These are phyloP conservation scores for Timandra comae DNA, from an alignment of 2,888 invertebrate genomes.

Conservation along the genomic window DNA sequence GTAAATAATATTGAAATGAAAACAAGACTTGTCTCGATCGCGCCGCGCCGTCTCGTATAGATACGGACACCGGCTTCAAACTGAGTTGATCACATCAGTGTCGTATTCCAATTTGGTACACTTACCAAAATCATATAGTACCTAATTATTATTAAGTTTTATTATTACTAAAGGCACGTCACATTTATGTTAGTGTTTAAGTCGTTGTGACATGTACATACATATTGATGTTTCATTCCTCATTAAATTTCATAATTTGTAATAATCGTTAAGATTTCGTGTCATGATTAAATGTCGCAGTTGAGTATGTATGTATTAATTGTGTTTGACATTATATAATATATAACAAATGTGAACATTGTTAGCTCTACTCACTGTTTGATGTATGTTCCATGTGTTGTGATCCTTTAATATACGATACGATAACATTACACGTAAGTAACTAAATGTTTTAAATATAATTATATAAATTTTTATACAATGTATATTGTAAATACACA, in stretches of 20 bases:
- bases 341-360: no score
- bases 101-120: constrained; percentile 64
- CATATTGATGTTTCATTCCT: constrained; percentile 32
- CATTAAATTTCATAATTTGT: constrained; percentile 12
- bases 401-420: neutral
- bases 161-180: constrained; percentile 37
- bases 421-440: neutral
- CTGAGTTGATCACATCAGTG: constrained; percentile 53
- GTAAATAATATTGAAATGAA: constrained; percentile 63
- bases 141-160: constrained; percentile 60
- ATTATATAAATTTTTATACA: no score
- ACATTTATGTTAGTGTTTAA: constrained; percentile 27
- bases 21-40: constrained; percentile 38
- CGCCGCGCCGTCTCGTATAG: constrained; percentile 27
- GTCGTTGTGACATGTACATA: constrained; percentile 39
- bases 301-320: no score
- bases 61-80: constrained; percentile 34
- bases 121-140: constrained; percentile 63
- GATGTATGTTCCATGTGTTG: neutral
- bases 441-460: neutral
- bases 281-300: no score
- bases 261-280: neutral
- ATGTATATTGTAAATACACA: no score
- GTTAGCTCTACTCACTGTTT: neutral
- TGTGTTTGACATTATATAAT: no score